Conservation (phyloP, 2,113 vertebrate genomes). For the Parus major region DNA sequence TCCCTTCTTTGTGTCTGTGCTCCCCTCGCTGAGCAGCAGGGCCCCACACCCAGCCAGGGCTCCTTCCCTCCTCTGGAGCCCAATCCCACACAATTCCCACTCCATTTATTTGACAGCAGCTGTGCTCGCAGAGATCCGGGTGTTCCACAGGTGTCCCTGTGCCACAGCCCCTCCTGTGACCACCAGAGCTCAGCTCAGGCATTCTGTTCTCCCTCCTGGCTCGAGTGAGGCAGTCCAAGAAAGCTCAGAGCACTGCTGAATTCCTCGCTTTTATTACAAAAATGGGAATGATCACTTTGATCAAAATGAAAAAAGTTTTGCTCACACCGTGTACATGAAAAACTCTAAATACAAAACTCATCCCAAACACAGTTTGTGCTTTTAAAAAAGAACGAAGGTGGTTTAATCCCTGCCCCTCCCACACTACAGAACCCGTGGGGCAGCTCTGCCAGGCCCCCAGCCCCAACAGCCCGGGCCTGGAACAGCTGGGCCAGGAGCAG, state of each 20-base stretch:
- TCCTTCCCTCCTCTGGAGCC: neutral
- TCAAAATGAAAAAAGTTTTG: slow-evolving; percentile 75
- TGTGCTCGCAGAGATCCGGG: neutral
- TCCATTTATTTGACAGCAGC: neutral
- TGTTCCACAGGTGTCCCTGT: neutral
- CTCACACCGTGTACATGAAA: slow-evolving; percentile 75
- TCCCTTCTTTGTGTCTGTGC: neutral
- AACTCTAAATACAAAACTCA: slow-evolving; percentile 77
- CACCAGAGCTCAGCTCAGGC: fast-evolving
- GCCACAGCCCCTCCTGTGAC: neutral
- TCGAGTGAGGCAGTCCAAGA: neutral
- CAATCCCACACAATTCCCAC: neutral
- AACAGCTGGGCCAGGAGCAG: neutral
- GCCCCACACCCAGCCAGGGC: neutral
- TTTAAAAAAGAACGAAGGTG: slow-evolving; percentile 60
- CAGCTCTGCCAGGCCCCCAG: neutral
- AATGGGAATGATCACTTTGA: slow-evolving; percentile 77
- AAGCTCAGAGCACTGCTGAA: slow-evolving; percentile 33
- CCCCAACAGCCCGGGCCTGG: neutral
- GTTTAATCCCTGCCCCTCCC: neutral
- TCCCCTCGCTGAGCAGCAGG: neutral
- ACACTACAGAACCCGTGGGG: neutral
- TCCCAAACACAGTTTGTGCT: slow-evolving; percentile 63
- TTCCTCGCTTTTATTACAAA: slow-evolving; percentile 82
- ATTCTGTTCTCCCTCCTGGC: fast-evolving